A percentile compares a stretch with the other conserved stretches of the same genome.
These are phyloP conservation scores for Strix aluco DNA, from an alignment of 2,113 vertebrate species.

Conservation along the genomic window DNA sequence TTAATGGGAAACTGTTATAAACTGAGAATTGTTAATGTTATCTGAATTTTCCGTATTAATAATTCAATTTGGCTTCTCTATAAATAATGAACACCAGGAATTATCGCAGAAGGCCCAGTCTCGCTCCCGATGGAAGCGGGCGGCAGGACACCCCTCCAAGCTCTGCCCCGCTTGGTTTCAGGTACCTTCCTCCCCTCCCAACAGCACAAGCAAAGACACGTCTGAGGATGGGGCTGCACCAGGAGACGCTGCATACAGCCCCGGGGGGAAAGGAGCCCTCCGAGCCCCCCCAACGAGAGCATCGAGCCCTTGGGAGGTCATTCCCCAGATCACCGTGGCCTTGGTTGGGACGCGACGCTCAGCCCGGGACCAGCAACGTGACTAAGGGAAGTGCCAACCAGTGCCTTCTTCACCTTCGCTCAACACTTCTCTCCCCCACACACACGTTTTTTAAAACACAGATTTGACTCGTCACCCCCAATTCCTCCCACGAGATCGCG, in stretches of 20 bases:
- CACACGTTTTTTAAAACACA: neutral
- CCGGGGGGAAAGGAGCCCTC: neutral
- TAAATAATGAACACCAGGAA: slow-evolving; percentile 49
- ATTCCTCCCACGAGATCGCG: neutral
- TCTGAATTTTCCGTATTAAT: slow-evolving; percentile 62
- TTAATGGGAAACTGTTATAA: slow-evolving; percentile 63
- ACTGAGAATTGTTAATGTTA: slow-evolving; percentile 51
- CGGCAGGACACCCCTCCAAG: neutral
- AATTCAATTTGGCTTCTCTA: slow-evolving; percentile 60
- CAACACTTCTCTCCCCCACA: neutral
- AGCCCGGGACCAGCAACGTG: neutral
- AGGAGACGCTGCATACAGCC: accelerated
- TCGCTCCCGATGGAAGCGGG: neutral
- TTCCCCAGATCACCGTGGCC: accelerated
- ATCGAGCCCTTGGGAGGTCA: neutral
- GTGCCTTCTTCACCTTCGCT: neutral
- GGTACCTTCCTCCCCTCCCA: neutral
- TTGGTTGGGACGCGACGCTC: accelerated
- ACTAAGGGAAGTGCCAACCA: neutral
- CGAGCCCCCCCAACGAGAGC: neutral
- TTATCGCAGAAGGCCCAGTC: neutral
- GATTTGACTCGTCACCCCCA: neutral
- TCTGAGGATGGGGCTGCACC: neutral
- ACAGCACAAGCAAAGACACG: neutral
- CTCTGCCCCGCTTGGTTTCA: neutral